phyloP scores from a whole-genome alignment of 2,113 vertebrate genomes.

The Spermophilus dauricus region DNA sequence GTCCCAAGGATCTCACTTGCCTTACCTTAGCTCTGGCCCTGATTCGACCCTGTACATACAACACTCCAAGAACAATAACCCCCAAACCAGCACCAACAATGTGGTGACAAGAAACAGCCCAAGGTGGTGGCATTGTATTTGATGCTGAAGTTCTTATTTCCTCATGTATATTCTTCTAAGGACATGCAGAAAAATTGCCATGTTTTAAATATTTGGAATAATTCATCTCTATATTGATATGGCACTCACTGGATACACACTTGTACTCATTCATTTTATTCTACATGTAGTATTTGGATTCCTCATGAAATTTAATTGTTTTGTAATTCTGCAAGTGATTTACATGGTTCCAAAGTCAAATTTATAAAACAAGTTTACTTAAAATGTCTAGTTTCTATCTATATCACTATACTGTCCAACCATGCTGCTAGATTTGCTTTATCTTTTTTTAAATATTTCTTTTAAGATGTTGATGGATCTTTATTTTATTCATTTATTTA shows the following conservation, averaged over 20 bases:
- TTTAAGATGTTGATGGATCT: too few relatives aligned
- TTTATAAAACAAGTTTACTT: neutral
- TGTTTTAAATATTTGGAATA: neutral
- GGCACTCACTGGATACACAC: neutral
- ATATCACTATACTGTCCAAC: neutral
- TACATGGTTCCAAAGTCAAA: neutral
- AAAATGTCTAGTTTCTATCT: neutral
- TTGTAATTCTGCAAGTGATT: neutral
- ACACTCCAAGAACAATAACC: neutral
- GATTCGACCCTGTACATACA: neutral
- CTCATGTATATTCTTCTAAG: neutral
- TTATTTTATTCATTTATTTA: too few relatives aligned
- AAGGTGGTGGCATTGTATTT: neutral
- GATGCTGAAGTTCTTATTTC: neutral
- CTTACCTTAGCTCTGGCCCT: neutral
- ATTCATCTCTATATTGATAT: neutral
- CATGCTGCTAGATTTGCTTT: neutral
- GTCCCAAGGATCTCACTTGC: too few relatives aligned
- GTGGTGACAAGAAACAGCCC: neutral
- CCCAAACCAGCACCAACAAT: neutral
- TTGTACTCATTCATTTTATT: neutral
- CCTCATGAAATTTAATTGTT: neutral
- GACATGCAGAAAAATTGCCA: neutral
- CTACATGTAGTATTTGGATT: neutral
- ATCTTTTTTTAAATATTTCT: neutral